Conservation (phyloP, 2,113 vertebrate species). For the Hepsetus odoe region DNA sequence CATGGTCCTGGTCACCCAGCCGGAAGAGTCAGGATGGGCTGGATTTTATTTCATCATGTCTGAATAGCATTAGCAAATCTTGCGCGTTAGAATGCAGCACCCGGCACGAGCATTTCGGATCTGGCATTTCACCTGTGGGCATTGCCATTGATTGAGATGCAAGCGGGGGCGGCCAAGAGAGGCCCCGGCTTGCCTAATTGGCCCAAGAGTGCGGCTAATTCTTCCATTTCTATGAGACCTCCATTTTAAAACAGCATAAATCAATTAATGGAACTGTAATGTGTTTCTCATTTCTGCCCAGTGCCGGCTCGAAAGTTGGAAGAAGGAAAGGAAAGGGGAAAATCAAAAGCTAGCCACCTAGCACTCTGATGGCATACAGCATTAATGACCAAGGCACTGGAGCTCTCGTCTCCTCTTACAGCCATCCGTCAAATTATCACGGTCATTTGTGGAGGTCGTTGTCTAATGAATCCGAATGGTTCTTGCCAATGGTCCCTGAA, state of each 20-base stretch:
- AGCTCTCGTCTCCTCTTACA: constrained; percentile 42
- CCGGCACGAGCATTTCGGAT: constrained; percentile 45
- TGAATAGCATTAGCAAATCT: constrained; percentile 58
- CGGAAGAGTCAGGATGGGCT: not conserved
- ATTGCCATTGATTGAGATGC: constrained; percentile 70
- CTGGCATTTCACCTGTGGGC: constrained; percentile 75
- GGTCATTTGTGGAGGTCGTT: constrained; percentile 42
- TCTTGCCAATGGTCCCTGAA: constrained; percentile 45
- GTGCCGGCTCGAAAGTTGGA: constrained; percentile 45
- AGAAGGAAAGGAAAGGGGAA: constrained; percentile 48
- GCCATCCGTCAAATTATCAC: constrained; percentile 46
- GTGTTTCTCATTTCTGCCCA: constrained; percentile 67
- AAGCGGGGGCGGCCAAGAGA: constrained; percentile 36
- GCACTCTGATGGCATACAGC: constrained; percentile 48
- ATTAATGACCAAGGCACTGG: constrained; percentile 47
- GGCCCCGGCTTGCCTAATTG: constrained; percentile 69
- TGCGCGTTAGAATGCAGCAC: constrained; percentile 66
- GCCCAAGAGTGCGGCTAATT: constrained; percentile 69
- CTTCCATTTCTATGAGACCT: constrained; percentile 65
- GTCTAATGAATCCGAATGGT: constrained; percentile 48
- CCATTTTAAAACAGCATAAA: constrained; percentile 72
- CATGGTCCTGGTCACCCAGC: not conserved
- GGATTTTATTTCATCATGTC: constrained; percentile 46
- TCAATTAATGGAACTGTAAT: constrained; percentile 76
- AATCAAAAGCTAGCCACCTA: constrained; percentile 60